phyloP scores from a whole-genome alignment of 1,140 invertebrate genomes.

The Paralvinella palmiformis region DNA sequence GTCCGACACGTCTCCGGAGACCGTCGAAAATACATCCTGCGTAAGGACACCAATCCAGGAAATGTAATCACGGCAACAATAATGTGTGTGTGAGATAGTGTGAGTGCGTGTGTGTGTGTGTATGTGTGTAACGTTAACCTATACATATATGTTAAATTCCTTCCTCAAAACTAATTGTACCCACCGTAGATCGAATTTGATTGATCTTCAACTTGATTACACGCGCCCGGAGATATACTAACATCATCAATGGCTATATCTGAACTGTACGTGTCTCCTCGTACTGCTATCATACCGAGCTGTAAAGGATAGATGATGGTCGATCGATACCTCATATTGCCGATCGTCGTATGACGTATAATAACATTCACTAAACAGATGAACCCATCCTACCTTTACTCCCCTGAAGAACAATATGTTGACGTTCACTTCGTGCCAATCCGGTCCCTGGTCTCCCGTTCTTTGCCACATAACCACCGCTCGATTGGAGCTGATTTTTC shows the following conservation, averaged over 20 bases:
- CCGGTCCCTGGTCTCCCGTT: slow-evolving; percentile 1
- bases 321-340: too few species aligned
- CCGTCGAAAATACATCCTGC: neutral
- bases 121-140: neutral
- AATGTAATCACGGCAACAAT: neutral
- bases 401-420: slow-evolving; percentile 4
- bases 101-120: too few species aligned
- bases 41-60: neutral
- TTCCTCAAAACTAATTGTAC: neutral
- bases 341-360: neutral
- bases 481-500: neutral
- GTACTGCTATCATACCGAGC: slow-evolving; percentile 8
- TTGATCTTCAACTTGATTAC: neutral
- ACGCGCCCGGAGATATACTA: slow-evolving; percentile 7
- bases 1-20: neutral
- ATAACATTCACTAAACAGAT: neutral
- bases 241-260: slow-evolving; percentile 15
- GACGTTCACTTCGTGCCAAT: slow-evolving; percentile 8
- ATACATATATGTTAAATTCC: neutral
- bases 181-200: neutral
- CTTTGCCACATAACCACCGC: slow-evolving; percentile 4
- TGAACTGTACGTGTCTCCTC: slow-evolving; percentile 7
- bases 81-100: neutral
- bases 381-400: slow-evolving; percentile 6
- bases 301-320: neutral